These are phyloP conservation scores for Ischnus inquisitorius DNA, from an alignment of 2,888 invertebrate species.

Conservation along the genomic window DNA sequence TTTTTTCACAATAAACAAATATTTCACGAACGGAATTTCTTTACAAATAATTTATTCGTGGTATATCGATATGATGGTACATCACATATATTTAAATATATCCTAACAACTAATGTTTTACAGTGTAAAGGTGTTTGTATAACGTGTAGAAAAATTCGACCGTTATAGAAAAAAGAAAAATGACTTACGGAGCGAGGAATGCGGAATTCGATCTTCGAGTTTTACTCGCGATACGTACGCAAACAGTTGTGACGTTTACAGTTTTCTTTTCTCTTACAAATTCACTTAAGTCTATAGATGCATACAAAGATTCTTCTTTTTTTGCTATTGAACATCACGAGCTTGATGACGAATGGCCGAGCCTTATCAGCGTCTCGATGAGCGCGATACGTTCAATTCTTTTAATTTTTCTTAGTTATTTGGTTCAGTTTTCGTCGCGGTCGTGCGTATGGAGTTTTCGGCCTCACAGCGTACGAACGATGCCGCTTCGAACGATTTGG, in stretches of 20 bases:
- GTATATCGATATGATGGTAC: slow-evolving; percentile 71
- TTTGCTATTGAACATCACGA: slow-evolving; percentile 40
- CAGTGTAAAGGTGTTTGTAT: slow-evolving; percentile 78
- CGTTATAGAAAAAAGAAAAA: slow-evolving; percentile 62
- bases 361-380: slow-evolving; percentile 19
- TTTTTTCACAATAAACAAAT: neutral
- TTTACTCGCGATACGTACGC: slow-evolving; percentile 39
- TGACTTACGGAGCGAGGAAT: slow-evolving; percentile 50
- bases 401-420: slow-evolving; percentile 50
- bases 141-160: slow-evolving; percentile 77
- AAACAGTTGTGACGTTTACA: slow-evolving; percentile 44
- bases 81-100: slow-evolving; percentile 62
- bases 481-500: slow-evolving; percentile 53
- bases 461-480: slow-evolving; percentile 28
- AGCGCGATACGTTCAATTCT: slow-evolving; percentile 38
- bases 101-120: slow-evolving; percentile 59
- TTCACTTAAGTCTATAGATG: slow-evolving; percentile 57
- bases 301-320: slow-evolving; percentile 51
- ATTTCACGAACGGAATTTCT: slow-evolving; percentile 34
- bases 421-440: slow-evolving; percentile 52
- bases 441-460: slow-evolving; percentile 45
- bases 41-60: slow-evolving; percentile 80
- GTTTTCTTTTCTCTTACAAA: slow-evolving; percentile 29
- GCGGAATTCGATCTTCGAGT: slow-evolving; percentile 51
- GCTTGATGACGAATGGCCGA: neutral